Evolutionary conservation across 1,140 invertebrate species (phyloP).

Genomic region (Adelges cooleyi): DNA sequence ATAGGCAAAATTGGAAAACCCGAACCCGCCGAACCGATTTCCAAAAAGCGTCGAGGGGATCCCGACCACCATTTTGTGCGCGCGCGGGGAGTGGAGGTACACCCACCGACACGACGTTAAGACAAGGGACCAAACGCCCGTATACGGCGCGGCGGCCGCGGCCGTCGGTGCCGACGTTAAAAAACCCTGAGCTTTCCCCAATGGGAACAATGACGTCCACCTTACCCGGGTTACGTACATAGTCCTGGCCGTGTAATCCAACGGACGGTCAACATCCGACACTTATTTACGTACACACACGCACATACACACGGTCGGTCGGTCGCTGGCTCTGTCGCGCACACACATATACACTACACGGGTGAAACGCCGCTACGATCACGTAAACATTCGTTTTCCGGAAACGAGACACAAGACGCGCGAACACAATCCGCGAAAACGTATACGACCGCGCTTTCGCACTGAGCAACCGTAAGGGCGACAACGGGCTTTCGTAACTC

Average conservation of each 20-base stretch:
- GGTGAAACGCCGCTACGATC: constrained; percentile 35
- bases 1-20: too few relatives aligned
- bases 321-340: neutral
- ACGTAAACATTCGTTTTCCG: constrained; percentile 36
- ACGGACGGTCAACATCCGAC: constrained; percentile 6
- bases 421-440: constrained; percentile 37
- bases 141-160: neutral
- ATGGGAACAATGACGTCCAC: neutral
- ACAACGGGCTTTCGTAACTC: constrained; percentile 44
- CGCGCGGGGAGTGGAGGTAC: constrained; percentile 44
- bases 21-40: too few relatives aligned
- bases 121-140: neutral
- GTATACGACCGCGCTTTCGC: constrained; percentile 37
- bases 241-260: constrained; percentile 36
- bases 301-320: neutral
- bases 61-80: constrained; percentile 46
- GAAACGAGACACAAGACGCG: constrained; percentile 34
- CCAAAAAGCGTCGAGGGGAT: constrained; percentile 27
- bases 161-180: neutral
- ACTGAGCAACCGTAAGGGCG: constrained; percentile 32
- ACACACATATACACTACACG: constrained; percentile 5
- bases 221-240: constrained; percentile 38
- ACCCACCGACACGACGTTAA: neutral
- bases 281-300: constrained; percentile 6
- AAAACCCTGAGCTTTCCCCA: neutral